A percentile compares a stretch with the other conserved stretches of the same genome.
Evolutionary conservation across 1,140 invertebrate species (phyloP).

Genomic region (Diachasmimorpha longicaudata): DNA sequence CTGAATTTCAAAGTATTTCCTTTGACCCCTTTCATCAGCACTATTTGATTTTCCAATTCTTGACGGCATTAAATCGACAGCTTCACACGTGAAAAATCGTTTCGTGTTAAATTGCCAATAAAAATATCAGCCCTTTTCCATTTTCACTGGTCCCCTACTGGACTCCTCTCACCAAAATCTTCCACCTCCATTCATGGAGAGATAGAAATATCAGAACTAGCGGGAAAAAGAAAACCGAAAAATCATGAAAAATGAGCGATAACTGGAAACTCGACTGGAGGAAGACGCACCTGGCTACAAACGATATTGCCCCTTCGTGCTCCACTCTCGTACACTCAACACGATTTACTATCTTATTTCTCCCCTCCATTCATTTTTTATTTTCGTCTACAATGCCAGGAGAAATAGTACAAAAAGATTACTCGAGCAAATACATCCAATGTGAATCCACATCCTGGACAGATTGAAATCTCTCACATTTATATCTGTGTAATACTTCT

Average conservation of each 20-base stretch:
- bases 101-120: no score
- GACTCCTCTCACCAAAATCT: no score
- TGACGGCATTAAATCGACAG: no score
- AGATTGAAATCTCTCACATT: slow-evolving; percentile 33
- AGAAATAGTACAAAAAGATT: slow-evolving; percentile 36
- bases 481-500: slow-evolving; percentile 8
- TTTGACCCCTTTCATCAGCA: no score
- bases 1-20: no score
- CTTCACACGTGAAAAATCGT: no score
- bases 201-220: no score
- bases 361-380: not conserved
- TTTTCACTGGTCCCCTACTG: no score
- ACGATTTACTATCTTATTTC: not conserved
- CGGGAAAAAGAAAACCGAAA: no score
- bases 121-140: no score
- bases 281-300: slow-evolving; percentile 26
- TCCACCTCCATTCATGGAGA: no score
- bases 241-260: slow-evolving; percentile 1
- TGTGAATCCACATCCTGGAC: slow-evolving; percentile 23
- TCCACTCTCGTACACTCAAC: not conserved
- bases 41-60: no score
- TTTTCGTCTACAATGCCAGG: slow-evolving; percentile 27
- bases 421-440: slow-evolving; percentile 34
- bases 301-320: slow-evolving; percentile 34
- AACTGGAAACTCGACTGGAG: not conserved